These are phyloP conservation scores for Actinopyga echinites DNA, from an alignment of 53 echinoderm and acorn worm species.

Conservation along the genomic window DNA sequence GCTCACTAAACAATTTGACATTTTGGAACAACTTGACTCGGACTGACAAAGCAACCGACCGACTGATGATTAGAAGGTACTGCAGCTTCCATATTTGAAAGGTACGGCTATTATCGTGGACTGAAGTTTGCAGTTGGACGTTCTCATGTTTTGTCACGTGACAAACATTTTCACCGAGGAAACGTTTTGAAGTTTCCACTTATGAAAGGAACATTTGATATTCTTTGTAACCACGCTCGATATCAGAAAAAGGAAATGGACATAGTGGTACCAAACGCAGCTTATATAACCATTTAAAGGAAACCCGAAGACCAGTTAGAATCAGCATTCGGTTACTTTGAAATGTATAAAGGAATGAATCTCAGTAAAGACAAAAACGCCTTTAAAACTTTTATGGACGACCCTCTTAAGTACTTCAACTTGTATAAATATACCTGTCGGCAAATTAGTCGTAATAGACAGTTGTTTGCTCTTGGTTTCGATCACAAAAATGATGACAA, in stretches of 20 bases:
- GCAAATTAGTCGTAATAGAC: constrained; percentile 60
- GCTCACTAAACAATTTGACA: no score
- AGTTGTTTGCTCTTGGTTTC: constrained; percentile 66
- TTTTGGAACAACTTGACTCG: no score
- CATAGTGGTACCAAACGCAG: constrained; percentile 54
- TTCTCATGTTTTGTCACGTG: neutral
- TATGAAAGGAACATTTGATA: no score
- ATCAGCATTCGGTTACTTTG: constrained; percentile 69
- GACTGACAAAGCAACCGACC: no score
- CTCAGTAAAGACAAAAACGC: constrained; percentile 46
- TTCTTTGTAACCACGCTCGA: constrained; percentile 62
- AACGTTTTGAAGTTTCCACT: neutral
- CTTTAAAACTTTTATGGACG: constrained; percentile 46
- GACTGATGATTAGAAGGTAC: no score
- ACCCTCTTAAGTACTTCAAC: constrained; percentile 42
- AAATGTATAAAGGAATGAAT: constrained; percentile 52
- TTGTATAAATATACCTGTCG: constrained; percentile 44
- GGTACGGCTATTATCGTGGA: constrained; percentile 45
- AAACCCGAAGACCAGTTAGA: constrained; percentile 37
- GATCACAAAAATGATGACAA: constrained; percentile 56
- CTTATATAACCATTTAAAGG: constrained; percentile 61
- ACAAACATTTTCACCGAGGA: neutral
- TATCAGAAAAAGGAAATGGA: constrained; percentile 66
- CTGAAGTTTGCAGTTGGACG: constrained; percentile 40
- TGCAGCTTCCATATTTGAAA: constrained; percentile 46